Conservation (phyloP, 2,888 invertebrate species). For the Philonicus albiceps region DNA sequence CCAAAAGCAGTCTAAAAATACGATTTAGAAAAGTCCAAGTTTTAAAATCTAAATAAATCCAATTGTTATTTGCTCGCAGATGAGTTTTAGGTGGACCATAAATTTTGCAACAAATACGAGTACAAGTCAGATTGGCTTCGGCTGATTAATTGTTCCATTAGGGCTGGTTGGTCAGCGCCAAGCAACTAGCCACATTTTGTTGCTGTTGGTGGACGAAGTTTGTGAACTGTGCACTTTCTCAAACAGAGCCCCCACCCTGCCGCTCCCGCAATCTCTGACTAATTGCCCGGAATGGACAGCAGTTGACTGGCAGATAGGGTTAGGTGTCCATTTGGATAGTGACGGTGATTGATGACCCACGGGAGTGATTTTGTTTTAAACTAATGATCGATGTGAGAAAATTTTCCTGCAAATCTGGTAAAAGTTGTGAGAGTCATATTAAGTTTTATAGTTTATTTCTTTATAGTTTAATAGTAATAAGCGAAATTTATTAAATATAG, state of each 20-base stretch:
- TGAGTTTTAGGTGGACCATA: neutral
- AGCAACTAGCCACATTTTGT: neutral
- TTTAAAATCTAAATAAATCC: neutral
- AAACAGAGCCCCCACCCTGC: neutral
- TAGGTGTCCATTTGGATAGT: neutral
- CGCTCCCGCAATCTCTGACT: neutral
- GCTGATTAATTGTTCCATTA: neutral
- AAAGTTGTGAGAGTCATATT: neutral
- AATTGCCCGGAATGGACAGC: neutral
- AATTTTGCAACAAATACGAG: neutral
- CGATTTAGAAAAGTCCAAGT: neutral
- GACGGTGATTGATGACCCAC: neutral
- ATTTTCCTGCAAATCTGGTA: neutral
- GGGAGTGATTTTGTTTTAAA: neutral
- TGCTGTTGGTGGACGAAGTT: neutral
- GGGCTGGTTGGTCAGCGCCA: neutral
- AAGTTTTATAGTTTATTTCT: too few relatives aligned
- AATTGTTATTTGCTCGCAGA: neutral
- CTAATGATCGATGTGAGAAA: neutral
- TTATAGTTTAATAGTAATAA: too few relatives aligned
- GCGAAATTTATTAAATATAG: too few relatives aligned
- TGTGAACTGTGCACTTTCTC: neutral
- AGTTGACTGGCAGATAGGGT: neutral
- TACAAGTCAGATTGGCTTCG: neutral
- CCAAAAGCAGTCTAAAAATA: neutral